phyloP scores from a whole-genome alignment of 2,888 invertebrate species.

The Cantharis flavilabris region DNA sequence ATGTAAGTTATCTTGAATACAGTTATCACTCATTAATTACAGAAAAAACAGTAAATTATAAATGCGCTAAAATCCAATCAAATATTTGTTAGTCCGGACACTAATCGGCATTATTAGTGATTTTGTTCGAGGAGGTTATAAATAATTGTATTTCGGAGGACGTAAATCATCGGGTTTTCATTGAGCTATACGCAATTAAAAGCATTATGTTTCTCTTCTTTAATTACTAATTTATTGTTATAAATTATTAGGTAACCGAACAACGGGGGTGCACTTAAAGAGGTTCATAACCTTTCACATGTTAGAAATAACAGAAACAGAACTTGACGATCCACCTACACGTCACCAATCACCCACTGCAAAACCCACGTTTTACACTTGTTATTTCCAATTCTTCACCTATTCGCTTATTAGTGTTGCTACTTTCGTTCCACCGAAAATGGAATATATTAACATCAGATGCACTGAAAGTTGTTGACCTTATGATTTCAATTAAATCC shows the following conservation, averaged over 20 bases:
- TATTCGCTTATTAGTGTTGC: background rate
- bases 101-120: background rate
- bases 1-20: background rate
- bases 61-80: background rate
- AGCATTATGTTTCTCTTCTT: background rate
- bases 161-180: background rate
- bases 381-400: background rate
- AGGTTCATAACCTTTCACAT: background rate
- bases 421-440: background rate
- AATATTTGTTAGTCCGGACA: background rate
- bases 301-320: background rate
- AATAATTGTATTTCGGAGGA: background rate
- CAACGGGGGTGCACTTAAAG: background rate
- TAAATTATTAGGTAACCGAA: background rate
- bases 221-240: background rate
- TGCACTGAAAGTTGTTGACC: background rate
- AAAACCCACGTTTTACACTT: slow-evolving; percentile 1
- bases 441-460: background rate
- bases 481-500: background rate
- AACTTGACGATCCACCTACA: background rate
- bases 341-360: background rate
- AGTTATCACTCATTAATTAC: background rate
- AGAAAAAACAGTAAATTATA: background rate
- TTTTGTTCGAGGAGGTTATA: background rate
- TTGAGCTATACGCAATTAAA: background rate